Evolutionary conservation across 1,140 invertebrate species (phyloP), one percentile per base, ranked within the genome.

Genomic region (Brevipalpus yothersi): DNA sequence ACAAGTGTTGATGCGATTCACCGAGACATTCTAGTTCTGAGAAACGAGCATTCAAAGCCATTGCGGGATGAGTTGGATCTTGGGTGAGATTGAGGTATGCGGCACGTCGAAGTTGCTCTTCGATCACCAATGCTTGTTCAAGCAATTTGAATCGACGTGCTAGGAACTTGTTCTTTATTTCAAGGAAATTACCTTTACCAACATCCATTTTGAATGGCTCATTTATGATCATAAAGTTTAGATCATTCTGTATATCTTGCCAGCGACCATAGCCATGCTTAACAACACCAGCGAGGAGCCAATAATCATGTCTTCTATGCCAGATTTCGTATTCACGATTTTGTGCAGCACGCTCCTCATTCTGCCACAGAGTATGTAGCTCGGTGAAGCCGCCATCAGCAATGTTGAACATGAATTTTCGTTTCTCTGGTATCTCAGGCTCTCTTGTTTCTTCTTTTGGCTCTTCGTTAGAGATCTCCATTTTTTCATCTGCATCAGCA

Each of bases 371-470:
- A 0, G 94, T 95, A 71, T 99, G 95, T 0, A 99, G 74, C 69
- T 99, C 95, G 0, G 95, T 99, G 69, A 99, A 99, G 5, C 95
- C 95, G 21, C 95, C 94, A 69, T 99, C 95, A 45, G 93, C 92
- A 69, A 99, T 99, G 67, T 99, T 99, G 70, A 99, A 99, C 92
- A 97, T 98, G 69, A 98, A 98, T 70, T 90, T 88, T 64, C 86
- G 80, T 63, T 89, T 86, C 0, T n/a, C 43, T 45, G 8, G 43
- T 45, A 64, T 61, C 54, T 58, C 45, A 17, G 43, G 15, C 13
- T 43, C 41, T 12, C 12, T 58, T 58, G 10, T 53, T 21, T 61
- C 39, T 19, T 53, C 43, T 12, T 61, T 42, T 21, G 11, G 15
- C 7, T 53, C 17, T 17, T n/a, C 49, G 17, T n/a, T 49, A 56